Percentiles rank a stretch among this genome's conserved stretches.
These are phyloP conservation scores for Augiades crinisus DNA, from an alignment of 2,888 invertebrate species.

Conservation along the genomic window DNA sequence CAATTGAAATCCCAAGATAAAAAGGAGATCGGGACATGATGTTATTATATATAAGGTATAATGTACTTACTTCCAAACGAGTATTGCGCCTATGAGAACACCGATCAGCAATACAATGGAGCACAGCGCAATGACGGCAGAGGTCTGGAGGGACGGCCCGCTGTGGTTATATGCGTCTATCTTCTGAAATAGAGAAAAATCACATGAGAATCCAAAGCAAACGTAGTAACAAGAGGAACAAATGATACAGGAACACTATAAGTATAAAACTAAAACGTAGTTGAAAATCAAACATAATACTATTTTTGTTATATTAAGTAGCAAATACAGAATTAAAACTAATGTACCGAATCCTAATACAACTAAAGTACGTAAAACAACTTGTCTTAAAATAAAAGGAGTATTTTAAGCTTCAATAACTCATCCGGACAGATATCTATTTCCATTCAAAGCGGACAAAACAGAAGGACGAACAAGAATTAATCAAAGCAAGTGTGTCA, in stretches of 20 bases:
- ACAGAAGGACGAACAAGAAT: slow-evolving; percentile 35
- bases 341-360: background rate
- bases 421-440: slow-evolving; percentile 26
- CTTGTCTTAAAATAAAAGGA: slow-evolving; percentile 8
- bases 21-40: no score
- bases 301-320: no score
- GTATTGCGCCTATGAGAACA: slow-evolving; percentile 89
- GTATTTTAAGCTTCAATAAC: slow-evolving; percentile 15
- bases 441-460: slow-evolving; percentile 24
- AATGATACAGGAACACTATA: no score
- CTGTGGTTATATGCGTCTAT: slow-evolving; percentile 94
- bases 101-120: slow-evolving; percentile 89
- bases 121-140: slow-evolving; percentile 91
- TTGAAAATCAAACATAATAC: no score
- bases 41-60: background rate
- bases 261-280: no score
- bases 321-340: background rate
- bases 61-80: slow-evolving; percentile 92
- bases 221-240: no score
- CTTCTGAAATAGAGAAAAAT: no score
- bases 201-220: no score
- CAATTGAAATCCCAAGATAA: no score
- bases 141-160: slow-evolving; percentile 91
- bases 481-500: slow-evolving; percentile 52
- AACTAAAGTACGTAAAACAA: background rate